These are phyloP conservation scores for Pachliopta kotzebuea DNA, from an alignment of 2,888 invertebrate genomes.

Conservation along the genomic window DNA sequence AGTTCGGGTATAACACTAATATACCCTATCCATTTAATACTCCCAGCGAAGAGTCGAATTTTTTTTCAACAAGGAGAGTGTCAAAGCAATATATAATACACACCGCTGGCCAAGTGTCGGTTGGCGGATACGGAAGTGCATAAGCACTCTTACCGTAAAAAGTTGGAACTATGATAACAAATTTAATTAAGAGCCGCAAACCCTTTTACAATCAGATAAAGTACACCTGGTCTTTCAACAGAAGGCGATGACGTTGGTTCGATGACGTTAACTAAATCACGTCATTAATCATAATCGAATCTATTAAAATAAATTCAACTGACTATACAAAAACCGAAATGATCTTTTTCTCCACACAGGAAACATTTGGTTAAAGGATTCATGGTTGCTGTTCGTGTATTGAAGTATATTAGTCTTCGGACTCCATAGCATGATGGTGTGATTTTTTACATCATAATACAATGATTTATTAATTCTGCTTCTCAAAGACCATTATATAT, in stretches of 20 bases:
- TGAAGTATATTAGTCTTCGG: conserved; percentile 56
- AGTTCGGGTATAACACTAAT: too few species aligned
- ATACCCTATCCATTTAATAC: too few species aligned
- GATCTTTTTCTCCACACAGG: neutral
- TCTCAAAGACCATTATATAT: too few species aligned
- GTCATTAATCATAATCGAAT: conserved; percentile 75
- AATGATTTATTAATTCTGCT: neutral
- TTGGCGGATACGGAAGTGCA: too few species aligned
- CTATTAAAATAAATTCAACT: conserved; percentile 41
- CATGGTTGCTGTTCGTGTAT: conserved; percentile 35
- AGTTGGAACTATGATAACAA: neutral
- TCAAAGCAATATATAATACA: too few species aligned
- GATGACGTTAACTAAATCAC: conserved; percentile 74
- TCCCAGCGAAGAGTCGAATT: too few species aligned
- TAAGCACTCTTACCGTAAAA: neutral
- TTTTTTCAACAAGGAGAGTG: too few species aligned
- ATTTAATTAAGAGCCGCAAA: conserved; percentile 41
- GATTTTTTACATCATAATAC: neutral
- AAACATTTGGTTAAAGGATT: neutral
- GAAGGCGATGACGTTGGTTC: conserved; percentile 43
- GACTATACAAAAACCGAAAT: conserved; percentile 7
- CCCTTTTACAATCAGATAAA: conserved; percentile 76
- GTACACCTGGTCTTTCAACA: conserved; percentile 64
- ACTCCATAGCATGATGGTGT: conserved; percentile 32
- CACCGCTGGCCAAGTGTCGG: neutral